Percentiles rank a stretch among this genome's conserved stretches.
phyloP scores from a whole-genome alignment of 2,888 invertebrate genomes.

The Eilema sororculum region DNA sequence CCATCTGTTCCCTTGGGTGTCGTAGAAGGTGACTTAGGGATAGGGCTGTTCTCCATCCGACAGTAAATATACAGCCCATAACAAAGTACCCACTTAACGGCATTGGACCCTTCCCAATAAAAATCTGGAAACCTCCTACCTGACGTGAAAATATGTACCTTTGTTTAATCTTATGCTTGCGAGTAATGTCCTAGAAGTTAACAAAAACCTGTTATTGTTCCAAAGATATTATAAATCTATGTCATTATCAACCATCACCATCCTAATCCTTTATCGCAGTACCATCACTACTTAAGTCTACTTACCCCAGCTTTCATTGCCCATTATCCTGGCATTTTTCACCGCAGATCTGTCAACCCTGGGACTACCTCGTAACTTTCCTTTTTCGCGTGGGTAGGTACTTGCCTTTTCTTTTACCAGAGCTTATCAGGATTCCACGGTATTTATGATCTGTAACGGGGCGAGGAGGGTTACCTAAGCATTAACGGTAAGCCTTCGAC shows the following conservation, averaged over 20 bases:
- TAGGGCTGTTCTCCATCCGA: too few relatives aligned
- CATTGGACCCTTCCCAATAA: too few relatives aligned
- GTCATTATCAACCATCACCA: slow-evolving; percentile 3
- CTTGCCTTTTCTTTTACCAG: slow-evolving; percentile 63
- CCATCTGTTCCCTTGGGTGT: too few relatives aligned
- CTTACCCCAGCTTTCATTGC: slow-evolving; percentile 18
- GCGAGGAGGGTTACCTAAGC: slow-evolving; percentile 65
- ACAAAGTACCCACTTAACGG: too few relatives aligned
- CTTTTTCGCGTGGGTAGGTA: slow-evolving; percentile 44
- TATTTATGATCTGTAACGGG: slow-evolving; percentile 73
- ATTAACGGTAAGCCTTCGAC: slow-evolving; percentile 69
- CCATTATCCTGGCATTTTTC: slow-evolving; percentile 43
- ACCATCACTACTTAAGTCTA: slow-evolving; percentile 10
- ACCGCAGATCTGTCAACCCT: slow-evolving; percentile 49
- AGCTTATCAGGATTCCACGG: slow-evolving; percentile 72
- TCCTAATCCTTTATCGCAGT: slow-evolving; percentile 23
- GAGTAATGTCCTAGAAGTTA: background rate
- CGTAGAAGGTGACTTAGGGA: too few relatives aligned
- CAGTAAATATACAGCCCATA: too few relatives aligned
- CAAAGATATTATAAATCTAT: background rate
- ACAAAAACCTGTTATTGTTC: background rate
- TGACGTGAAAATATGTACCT: background rate
- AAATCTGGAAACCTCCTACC: too few relatives aligned
- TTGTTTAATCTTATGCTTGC: background rate
- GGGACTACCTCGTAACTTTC: slow-evolving; percentile 41